Base-by-base conservation (phyloP, 2,113 vertebrate genomes). In the Perca schrenkii region DNA sequence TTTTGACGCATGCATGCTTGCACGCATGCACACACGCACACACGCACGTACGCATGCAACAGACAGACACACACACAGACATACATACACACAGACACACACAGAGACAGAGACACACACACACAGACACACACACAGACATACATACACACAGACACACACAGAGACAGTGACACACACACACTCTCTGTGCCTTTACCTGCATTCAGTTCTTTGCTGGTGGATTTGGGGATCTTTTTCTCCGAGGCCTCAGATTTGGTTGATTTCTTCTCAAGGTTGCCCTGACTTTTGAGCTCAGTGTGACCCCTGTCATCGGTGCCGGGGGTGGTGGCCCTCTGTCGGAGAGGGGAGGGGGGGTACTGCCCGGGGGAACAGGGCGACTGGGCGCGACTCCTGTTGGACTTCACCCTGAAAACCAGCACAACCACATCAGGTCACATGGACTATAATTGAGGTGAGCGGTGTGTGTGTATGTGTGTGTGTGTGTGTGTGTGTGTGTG, bases 291-390 rank as follows among this genome's bases (percentile, higher is more conserved):
- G 85, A 75, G 90, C 2, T 94, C 80, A 1, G 78, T 8, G 13
- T 84, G 87, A 25, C 86, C 72, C 77, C 90, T 89, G 83, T 96
- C 96, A 1, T 98, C 97, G 25, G 93, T 92, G 70, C 80, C 91
- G 4, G 96, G 92, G 80, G 88, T 93, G 70, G 91, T 52, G 61
- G 93, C 92, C 71, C 95, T 96, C 80, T 96, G 96, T 61, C 95
- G 97, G 90, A 96, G 93, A 0, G 97, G 96, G 80, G 97, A 98
- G 62, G 95, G 93, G 1, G 95, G 95, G 84, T 95, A 96, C 85
- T 95, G 96, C 1, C 96, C 96, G 1, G 96, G 96, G 57, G 90
- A 88, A 15, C 94, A 96, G 77, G 97, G 97, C 60, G 98, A 99
- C 92, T 96, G 97, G 21, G 97, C 95, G 0, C 96, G 96, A 53